Percentiles rank a stretch among this genome's conserved stretches.
Evolutionary conservation across 1,140 invertebrate species (phyloP).

Genomic region (Euwallacea fornicatus): DNA sequence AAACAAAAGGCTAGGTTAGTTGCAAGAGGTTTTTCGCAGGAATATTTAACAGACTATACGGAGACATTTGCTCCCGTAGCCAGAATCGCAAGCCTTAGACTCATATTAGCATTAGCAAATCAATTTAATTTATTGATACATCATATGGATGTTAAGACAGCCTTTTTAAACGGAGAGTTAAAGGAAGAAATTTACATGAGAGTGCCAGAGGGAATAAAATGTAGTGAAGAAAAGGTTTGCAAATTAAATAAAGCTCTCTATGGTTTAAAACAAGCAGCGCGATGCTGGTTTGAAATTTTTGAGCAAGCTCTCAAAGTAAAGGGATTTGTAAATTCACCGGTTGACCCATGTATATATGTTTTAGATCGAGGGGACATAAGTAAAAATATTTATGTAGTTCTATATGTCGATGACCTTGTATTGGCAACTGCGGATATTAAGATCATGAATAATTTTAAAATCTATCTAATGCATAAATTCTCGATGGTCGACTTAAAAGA

Average conservation of each 20-base stretch:
- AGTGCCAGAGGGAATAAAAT: conserved; percentile 49
- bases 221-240: conserved; percentile 41
- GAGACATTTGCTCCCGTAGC: conserved; percentile 32
- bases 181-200: conserved; percentile 52
- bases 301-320: conserved; percentile 42
- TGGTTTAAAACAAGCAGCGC: conserved; percentile 53
- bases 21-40: conserved; percentile 52
- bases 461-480: conserved; percentile 22
- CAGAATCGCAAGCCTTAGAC: conserved; percentile 45
- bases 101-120: conserved; percentile 53
- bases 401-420: conserved; percentile 46
- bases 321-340: conserved; percentile 45
- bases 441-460: conserved; percentile 22
- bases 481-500: conserved; percentile 24
- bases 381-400: conserved; percentile 42
- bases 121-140: conserved; percentile 53
- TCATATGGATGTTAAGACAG: conserved; percentile 50
- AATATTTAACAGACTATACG: conserved; percentile 43
- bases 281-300: conserved; percentile 48
- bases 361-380: conserved; percentile 35
- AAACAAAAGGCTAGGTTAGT: conserved; percentile 55
- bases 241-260: conserved; percentile 53
- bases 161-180: conserved; percentile 51
- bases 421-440: conserved; percentile 37
- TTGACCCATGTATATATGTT: conserved; percentile 11